Percentiles rank a stretch among this genome's conserved stretches.
These are phyloP conservation scores for Petrolisthes cinctipes DNA, from an alignment of 2,888 invertebrate genomes.

Conservation along the genomic window DNA sequence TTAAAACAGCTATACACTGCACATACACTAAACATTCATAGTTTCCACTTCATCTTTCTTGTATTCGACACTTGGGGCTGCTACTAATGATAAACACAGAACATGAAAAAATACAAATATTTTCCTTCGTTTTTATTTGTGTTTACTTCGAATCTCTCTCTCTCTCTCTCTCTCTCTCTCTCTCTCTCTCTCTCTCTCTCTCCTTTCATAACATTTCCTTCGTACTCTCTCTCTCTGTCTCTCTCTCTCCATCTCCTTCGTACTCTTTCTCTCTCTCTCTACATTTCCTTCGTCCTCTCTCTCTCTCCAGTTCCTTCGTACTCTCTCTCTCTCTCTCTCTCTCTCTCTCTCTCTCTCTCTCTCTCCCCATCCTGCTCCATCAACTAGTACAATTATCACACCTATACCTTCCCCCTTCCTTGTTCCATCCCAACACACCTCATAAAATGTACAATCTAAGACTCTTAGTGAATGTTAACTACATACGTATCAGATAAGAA, in stretches of 20 bases:
- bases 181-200: neutral
- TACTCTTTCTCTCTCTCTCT: conserved; percentile 15
- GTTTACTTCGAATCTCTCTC: neutral
- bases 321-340: neutral
- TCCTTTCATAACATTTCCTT: neutral
- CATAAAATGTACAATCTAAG: no score
- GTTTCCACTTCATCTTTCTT: no score
- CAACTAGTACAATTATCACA: no score
- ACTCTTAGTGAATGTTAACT: no score
- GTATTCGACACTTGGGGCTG: no score
- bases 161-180: neutral
- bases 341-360: conserved; percentile 14
- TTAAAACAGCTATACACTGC: no score
- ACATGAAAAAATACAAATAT: no score
- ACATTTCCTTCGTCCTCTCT: neutral
- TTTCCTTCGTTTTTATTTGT: neutral
- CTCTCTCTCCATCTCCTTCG: neutral
- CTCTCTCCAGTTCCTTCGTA: neutral
- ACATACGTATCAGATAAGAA: no score
- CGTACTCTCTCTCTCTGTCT: conserved; percentile 1
- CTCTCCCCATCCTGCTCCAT: neutral
- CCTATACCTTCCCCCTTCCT: no score
- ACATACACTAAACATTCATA: no score
- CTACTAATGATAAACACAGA: no score
- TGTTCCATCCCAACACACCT: no score